phyloP scores from a whole-genome alignment of 1,140 invertebrate genomes.

The Caenorhabditis elegans region DNA sequence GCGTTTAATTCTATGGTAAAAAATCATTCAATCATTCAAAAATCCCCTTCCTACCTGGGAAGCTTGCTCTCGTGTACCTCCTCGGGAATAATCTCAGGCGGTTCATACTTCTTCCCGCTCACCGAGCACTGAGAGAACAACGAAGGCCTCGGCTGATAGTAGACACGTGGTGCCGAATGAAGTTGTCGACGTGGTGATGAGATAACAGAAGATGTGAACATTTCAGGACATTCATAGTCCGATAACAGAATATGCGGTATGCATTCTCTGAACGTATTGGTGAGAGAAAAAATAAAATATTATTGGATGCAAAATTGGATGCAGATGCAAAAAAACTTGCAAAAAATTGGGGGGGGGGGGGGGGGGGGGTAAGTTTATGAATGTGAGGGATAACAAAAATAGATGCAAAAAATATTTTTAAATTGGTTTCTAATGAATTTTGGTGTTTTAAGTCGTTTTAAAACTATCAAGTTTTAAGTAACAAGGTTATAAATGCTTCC shows the following conservation, averaged over 20 bases:
- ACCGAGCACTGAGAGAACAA: not conserved
- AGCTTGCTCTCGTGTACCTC: not conserved
- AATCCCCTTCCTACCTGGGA: not conserved
- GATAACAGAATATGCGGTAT: slow-evolving; percentile 2
- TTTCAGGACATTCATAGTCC: not conserved
- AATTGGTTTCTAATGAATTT: too few relatives aligned
- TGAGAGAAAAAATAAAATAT: not conserved
- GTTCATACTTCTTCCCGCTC: not conserved
- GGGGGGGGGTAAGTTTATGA: not conserved
- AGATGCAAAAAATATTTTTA: slow-evolving; percentile 9
- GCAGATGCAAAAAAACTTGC: not conserved
- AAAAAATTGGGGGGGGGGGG: too few relatives aligned
- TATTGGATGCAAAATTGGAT: not conserved
- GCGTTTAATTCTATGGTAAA: not conserved
- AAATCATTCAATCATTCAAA: not conserved
- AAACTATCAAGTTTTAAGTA: too few relatives aligned
- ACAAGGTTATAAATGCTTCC: too few relatives aligned
- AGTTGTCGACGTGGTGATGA: not conserved
- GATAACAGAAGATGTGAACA: not conserved
- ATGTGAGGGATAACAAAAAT: not conserved
- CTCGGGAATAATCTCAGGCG: not conserved
- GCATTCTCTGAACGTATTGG: slow-evolving; percentile 17
- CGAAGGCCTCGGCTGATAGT: not conserved
- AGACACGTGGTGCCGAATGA: not conserved
- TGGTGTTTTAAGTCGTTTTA: too few relatives aligned